Evolutionary conservation across 2,797 vertebrate species (phyloP), one percentile per base, ranked within the genome.

Genomic region (Syngnathus acus): DNA sequence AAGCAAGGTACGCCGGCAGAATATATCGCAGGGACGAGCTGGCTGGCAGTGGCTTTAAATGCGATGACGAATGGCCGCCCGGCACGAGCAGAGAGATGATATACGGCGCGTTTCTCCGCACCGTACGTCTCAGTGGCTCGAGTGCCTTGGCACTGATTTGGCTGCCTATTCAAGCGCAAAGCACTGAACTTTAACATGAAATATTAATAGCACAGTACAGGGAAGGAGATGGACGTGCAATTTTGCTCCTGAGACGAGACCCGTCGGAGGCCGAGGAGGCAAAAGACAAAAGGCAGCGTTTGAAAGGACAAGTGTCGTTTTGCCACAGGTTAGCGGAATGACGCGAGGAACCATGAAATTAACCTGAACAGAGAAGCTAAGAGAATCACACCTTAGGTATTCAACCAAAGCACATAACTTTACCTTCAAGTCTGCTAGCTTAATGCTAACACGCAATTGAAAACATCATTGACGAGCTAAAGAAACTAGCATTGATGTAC

Each of bases 161-260:
- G 79, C 84, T 80, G 81, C 83, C 85, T 87, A 86, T 84, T 85
- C 83, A 89, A 87, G 88, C 82, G 78, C 81, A 89, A 88, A 78
- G 81, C 79, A 80, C 82, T 86, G 87, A 89, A 88, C 86, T 90
- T 87, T 82, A 85, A 65, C 73, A 88, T 89, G 80, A 89, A 91
- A 89, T 89, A 90, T 89, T 89, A 86, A 90, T 88, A 81, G 70
- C 65, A 23, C 64, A 73, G 79, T 86, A 87, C 79, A 81, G 82
- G 69, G 77, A 80, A 81, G 84, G 78, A 72, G 73, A 72, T 39
- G 63, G 83, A 86, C 83, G 85, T 77, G 76, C 86, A 83, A 79
- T 78, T 84, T 86, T 75, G 82, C 84, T 85, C 78, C 81, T 76
- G 78, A 57, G 76, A 45, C 69, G 58, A 26, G 50, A 6, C 21